Evolutionary conservation across 2,113 vertebrate genomes (phyloP).

Genomic region (Eretmochelys imbricata): DNA sequence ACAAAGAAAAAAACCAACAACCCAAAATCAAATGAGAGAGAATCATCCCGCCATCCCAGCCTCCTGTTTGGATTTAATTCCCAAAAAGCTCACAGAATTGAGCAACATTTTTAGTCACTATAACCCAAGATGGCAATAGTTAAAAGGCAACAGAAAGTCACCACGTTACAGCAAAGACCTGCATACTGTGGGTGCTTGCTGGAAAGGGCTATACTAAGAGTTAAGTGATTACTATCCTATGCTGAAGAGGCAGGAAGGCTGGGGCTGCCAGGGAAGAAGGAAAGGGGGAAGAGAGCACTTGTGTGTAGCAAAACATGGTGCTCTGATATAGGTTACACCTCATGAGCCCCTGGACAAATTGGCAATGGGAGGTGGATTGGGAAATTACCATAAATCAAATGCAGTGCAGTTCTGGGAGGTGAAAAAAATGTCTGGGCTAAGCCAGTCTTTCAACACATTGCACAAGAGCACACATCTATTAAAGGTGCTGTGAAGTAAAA

Average conservation of each 20-base stretch:
- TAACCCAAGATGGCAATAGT: not conserved
- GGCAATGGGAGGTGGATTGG: not conserved
- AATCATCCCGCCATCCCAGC: not conserved
- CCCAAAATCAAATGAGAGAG: not conserved
- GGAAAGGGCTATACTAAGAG: not conserved
- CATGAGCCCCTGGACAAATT: not conserved
- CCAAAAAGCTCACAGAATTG: not conserved
- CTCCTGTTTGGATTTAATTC: not conserved
- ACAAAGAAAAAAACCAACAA: rapidly evolving
- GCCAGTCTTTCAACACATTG: not conserved
- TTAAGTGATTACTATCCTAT: not conserved
- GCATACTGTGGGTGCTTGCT: not conserved
- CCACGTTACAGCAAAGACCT: not conserved
- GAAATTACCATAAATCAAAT: not conserved
- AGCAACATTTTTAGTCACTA: not conserved
- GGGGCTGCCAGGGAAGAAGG: not conserved
- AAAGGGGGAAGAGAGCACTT: not conserved
- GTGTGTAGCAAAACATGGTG: not conserved
- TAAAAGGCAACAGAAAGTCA: not conserved
- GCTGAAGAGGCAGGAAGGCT: not conserved
- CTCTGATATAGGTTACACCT: rapidly evolving
- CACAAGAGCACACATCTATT: not conserved
- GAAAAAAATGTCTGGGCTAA: not conserved
- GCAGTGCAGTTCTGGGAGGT: not conserved
- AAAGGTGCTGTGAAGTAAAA: not conserved